Base-by-base conservation (phyloP, 1,140 invertebrate species). In the Tribolium castaneum region DNA sequence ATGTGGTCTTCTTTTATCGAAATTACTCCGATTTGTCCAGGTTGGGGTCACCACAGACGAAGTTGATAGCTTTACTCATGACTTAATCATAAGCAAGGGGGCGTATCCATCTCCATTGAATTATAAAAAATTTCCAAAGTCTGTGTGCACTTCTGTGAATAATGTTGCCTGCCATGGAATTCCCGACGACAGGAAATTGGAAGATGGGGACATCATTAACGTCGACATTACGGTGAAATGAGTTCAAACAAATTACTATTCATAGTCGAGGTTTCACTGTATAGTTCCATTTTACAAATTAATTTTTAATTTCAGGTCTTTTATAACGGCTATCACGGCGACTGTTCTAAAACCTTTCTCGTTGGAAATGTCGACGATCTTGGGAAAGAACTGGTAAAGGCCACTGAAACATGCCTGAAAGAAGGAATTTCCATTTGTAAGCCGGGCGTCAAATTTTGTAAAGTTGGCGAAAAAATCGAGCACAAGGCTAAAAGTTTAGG, bases 151-250 rank as follows among this genome's bases (percentile, higher is more conserved):
- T 1, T 98, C 97, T 66, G 92, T 99, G 0, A 99, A 99, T 85
- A 98, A 99, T 88, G 94, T 98, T 6, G 94, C 93, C 16, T 97
- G 96, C 83, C 97, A 99, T 90, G 97, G 97, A 16, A 98, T 99
- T 82, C 98, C 98, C 4, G 97, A 98, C 86, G 88, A 92, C 86
- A 89, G 96, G 79, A 90, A 90, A 19, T 86, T 99, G 45, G 78
- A 90, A 77, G 90, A 96, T 89, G 96, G 96, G 19, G 97, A 99
- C 85, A 96, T 97, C 74, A 89, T 98, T 10, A 97, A 97, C 87
- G 91, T 98, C 56, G 97, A 99, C 89, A 90, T 98, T 19, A 97
- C 96, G 52, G 96, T 98, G 89, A 70, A 19, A 19, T 66, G 22
- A 91, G 89, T 80, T 35, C n/a, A 3, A 45, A 39, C 2, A 19